These are phyloP conservation scores for Nothobranchius kuhntae DNA, from an alignment of 2,113 vertebrate species.

Conservation along the genomic window DNA sequence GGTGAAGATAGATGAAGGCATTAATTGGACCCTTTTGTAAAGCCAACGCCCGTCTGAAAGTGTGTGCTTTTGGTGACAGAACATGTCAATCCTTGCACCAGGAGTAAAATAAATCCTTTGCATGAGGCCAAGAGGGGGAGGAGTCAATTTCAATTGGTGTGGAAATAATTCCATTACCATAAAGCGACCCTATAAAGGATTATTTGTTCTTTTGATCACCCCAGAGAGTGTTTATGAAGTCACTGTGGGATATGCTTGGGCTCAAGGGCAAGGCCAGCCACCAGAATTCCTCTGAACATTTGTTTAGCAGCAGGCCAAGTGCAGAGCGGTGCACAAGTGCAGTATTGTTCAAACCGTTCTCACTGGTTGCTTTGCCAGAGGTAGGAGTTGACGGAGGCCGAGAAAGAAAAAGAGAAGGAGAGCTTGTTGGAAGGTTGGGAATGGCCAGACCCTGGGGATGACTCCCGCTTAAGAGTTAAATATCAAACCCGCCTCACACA, in stretches of 20 bases:
- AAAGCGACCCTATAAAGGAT: slow-evolving; percentile 62
- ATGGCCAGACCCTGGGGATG: slow-evolving; percentile 42
- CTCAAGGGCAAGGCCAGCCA: slow-evolving; percentile 60
- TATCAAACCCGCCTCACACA: slow-evolving; percentile 59
- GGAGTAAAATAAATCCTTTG: slow-evolving; percentile 49
- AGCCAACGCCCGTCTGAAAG: not conserved
- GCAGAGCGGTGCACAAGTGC: slow-evolving; percentile 63
- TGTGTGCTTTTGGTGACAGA: slow-evolving; percentile 16
- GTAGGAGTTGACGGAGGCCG: slow-evolving; percentile 37
- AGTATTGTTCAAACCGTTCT: slow-evolving; percentile 68
- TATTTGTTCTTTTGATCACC: slow-evolving; percentile 69
- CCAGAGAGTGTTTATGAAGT: slow-evolving; percentile 67
- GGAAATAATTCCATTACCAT: slow-evolving; percentile 69
- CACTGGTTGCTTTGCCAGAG: slow-evolving; percentile 54
- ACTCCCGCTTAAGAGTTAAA: slow-evolving; percentile 58
- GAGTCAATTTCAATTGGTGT: slow-evolving; percentile 64
- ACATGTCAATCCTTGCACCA: slow-evolving; percentile 21
- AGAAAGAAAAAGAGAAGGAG: slow-evolving; percentile 16
- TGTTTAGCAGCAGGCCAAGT: slow-evolving; percentile 71
- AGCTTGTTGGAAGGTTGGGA: slow-evolving; percentile 8
- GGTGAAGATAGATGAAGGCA: not conserved
- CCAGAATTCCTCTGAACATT: slow-evolving; percentile 74
- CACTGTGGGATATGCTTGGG: slow-evolving; percentile 59
- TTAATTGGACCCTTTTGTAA: slow-evolving; percentile 5
- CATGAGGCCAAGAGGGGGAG: slow-evolving; percentile 35